phyloP scores from a whole-genome alignment of 2,797 vertebrate genomes.

The Xiphophorus birchmanni region DNA sequence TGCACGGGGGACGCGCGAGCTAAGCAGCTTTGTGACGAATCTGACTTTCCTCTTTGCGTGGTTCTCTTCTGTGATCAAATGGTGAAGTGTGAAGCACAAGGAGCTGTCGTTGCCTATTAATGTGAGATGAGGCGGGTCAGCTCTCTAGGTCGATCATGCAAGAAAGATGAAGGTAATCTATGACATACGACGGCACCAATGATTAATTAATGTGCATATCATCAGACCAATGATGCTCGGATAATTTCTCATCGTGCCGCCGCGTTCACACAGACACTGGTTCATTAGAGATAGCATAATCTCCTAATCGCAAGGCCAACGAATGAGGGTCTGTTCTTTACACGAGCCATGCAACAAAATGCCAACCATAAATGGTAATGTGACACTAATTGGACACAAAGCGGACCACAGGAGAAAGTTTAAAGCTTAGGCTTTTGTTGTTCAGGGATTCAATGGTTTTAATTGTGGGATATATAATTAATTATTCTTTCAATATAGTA shows the following conservation, averaged over 20 bases:
- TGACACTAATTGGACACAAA: constrained; percentile 19
- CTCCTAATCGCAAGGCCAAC: constrained; percentile 35
- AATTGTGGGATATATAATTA: not conserved
- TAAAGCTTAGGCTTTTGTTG: not conserved
- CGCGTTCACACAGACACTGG: constrained; percentile 34
- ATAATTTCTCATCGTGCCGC: constrained; percentile 52
- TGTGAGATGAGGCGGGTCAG: constrained; percentile 57
- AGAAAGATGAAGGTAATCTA: constrained; percentile 62
- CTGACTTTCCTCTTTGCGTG: constrained; percentile 36
- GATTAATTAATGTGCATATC: constrained; percentile 71
- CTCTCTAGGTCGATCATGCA: constrained; percentile 45
- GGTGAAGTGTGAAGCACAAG: constrained; percentile 1
- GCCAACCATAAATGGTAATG: constrained; percentile 25
- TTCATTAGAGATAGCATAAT: constrained; percentile 58
- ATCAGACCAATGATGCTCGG: constrained; percentile 49
- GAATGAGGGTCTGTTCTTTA: constrained; percentile 35
- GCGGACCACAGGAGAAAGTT: constrained; percentile 14
- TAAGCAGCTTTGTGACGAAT: constrained; percentile 47
- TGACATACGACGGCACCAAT: constrained; percentile 50
- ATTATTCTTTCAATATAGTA: not conserved
- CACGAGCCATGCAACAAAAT: constrained; percentile 23
- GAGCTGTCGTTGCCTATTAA: constrained; percentile 52
- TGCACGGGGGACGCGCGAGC: constrained; percentile 39
- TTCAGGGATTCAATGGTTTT: not conserved
- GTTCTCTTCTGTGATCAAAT: constrained; percentile 32